Conservation (phyloP, 1,140 invertebrate genomes). For the Drosophila oshimai region DNA sequence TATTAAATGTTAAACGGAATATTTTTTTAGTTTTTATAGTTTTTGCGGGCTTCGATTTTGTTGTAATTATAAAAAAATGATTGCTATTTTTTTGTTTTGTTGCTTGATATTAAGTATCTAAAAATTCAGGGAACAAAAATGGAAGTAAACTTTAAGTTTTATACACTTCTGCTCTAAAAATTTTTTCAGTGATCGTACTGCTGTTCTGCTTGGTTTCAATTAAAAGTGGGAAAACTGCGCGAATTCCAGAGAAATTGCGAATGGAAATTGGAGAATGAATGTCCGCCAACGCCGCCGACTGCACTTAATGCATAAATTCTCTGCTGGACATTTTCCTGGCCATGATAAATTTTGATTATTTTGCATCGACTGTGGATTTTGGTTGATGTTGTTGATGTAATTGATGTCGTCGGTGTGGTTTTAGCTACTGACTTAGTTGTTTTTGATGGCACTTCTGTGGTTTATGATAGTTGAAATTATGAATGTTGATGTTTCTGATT, state of each 20-base stretch:
- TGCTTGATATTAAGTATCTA: too few species aligned
- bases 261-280: slow-evolving; percentile 35
- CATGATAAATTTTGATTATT: slow-evolving; percentile 62
- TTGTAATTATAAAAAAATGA: too few species aligned
- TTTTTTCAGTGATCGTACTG: slow-evolving; percentile 5
- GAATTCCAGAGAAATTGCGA: slow-evolving; percentile 42
- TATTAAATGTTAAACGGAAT: too few species aligned
- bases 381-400: slow-evolving; percentile 30
- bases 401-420: slow-evolving; percentile 26
- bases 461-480: slow-evolving; percentile 10
- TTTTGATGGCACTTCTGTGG: slow-evolving; percentile 6
- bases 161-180: too few species aligned
- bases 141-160: too few species aligned
- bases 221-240: slow-evolving; percentile 44
- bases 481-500: neutral
- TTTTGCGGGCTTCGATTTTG: too few species aligned
- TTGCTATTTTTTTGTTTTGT: too few species aligned
- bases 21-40: too few species aligned
- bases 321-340: slow-evolving; percentile 58
- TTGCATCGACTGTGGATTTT: slow-evolving; percentile 6
- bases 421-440: neutral
- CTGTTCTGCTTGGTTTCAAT: slow-evolving; percentile 60
- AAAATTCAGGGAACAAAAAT: too few species aligned
- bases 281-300: slow-evolving; percentile 23
- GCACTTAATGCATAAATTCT: slow-evolving; percentile 79